Base-by-base conservation (phyloP, 2,888 invertebrate species). In the Nomada fabriciana region DNA sequence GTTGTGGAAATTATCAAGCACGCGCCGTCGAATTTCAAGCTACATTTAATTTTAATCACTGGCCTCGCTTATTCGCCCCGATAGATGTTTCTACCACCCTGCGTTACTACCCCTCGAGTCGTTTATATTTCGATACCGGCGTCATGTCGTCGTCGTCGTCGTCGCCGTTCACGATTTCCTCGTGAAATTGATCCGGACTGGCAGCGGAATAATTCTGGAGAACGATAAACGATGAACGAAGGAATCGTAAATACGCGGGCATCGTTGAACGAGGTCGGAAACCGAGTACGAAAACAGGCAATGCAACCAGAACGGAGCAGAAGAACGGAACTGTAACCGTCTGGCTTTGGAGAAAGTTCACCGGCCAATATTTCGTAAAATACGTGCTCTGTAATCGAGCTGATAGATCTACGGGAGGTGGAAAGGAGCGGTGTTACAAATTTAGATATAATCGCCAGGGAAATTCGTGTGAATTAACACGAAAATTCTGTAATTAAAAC, bases 231-330 rank as follows among this genome's bases (percentile, higher is more conserved):
- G n/a, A 3, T 50, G 42, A 29, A 36, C 18, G 52, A 23, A 71
- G 43, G 68, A 69, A 68, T 47, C 18, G 65, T 53, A 36, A 36
- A 36, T 36, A 50, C 3, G 43, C 55, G 50, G n/a, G 60, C 43
- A 43, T 59, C 55, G 76, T 60, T 57, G 29, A 79, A 72, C 61
- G 63, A 65, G 75, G 61, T 81, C 59, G 69, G 53, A 60, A 80
- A 74, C 69, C 68, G 74, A 25, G 47, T 74, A 53, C 59, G 74
- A 81, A 80, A 80, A 81, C 80, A 50, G 69, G 59, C 73, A 42
- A 53, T 47, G 52, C 50, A 65, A 69, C 68, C 57, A 36, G 63
- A 81, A 74, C 69, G 60, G 9, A 43, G 52, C 59, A 20, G 60
- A 80, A 80, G 80, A 80, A 81, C 73, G 74, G 63, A 80, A 74